Evolutionary conservation across 2,797 vertebrate species (phyloP).

Genomic region (Phrynocephalus guinanensis): DNA sequence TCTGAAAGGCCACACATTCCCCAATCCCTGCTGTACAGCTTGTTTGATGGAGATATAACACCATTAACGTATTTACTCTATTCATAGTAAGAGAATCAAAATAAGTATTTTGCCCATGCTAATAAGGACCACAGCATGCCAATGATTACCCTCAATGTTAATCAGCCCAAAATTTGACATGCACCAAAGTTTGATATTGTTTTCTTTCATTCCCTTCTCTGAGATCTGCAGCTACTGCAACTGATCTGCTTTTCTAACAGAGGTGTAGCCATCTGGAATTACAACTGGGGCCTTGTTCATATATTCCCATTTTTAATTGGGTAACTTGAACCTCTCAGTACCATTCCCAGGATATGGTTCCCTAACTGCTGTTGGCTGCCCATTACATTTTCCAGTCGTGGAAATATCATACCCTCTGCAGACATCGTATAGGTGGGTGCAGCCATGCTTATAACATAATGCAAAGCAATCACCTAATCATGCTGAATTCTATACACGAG

Average conservation of each 20-base stretch:
- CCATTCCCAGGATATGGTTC: slow-evolving; percentile 35
- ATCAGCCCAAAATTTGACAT: not conserved
- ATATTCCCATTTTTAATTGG: slow-evolving; percentile 21
- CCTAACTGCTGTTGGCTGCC: slow-evolving; percentile 27
- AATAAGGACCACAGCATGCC: not conserved
- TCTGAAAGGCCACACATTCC: too few species aligned
- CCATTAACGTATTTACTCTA: not conserved
- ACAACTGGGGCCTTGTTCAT: slow-evolving; percentile 15
- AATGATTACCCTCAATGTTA: not conserved
- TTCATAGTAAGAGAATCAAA: not conserved
- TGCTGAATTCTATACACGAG: slow-evolving; percentile 14
- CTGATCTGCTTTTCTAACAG: not conserved
- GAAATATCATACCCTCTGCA: slow-evolving; percentile 25
- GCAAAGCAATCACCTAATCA: slow-evolving; percentile 29
- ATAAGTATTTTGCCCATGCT: not conserved
- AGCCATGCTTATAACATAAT: slow-evolving; percentile 26
- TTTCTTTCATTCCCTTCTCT: not conserved
- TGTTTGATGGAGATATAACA: not conserved
- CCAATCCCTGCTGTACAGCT: not conserved
- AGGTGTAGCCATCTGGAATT: slow-evolving; percentile 23
- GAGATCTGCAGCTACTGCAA: not conserved
- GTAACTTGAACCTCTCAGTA: slow-evolving; percentile 29
- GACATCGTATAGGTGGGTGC: slow-evolving; percentile 24
- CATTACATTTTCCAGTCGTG: slow-evolving; percentile 36
- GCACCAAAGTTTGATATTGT: not conserved